Evolutionary conservation across 1,140 invertebrate species (phyloP), one percentile per base, ranked within the genome.

Genomic region (Drosophila pseudoobscura): DNA sequence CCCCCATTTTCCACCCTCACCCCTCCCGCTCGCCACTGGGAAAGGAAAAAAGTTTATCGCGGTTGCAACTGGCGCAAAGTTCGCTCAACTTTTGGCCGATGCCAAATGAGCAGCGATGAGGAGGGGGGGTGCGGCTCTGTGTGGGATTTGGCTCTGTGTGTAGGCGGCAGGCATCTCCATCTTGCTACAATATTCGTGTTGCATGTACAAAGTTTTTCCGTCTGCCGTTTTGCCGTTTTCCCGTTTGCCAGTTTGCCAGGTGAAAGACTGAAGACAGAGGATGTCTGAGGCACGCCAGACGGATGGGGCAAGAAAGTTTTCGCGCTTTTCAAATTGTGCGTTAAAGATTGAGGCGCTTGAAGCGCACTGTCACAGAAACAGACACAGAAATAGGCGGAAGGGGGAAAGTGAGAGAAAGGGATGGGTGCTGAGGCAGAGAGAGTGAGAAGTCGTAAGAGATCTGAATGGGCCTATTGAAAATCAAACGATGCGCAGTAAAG

Each of bases 261-360:
- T 54, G 47, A 55, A 45, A 35, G 55, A 22, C 35, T 24, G 45
- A 6, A 43, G 9, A n/a, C 15, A 13, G 17, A 43, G 41, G 24
- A 26, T 24, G 20, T 68, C 29, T 65, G 39, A 17, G 52, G 5
- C 45, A 31, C 7, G 11, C 47, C 63, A 75, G 73, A 74, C 73
- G 64, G 74, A 62, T 69, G 61, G 46, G 61, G 31, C 31, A 44
- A 50, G 55, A 55, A 84, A 79, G 55, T 75, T 79, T 68, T 57
- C 80, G 63, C 68, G 61, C 71, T 78, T 69, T 87, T 87, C 82
- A 87, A 85, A 85, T 85, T 85, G 80, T 85, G 80, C 80, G 80
- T 85, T 85, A 74, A 69, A 80, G 83, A 85, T 85, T 70, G 80
- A 80, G 77, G 51, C 55, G 50, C 60, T 59, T 54, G 31, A 35